Evolutionary conservation across 2,888 invertebrate species (phyloP), one percentile per base, ranked within the genome.

Genomic region (Perithous albicinctus): DNA sequence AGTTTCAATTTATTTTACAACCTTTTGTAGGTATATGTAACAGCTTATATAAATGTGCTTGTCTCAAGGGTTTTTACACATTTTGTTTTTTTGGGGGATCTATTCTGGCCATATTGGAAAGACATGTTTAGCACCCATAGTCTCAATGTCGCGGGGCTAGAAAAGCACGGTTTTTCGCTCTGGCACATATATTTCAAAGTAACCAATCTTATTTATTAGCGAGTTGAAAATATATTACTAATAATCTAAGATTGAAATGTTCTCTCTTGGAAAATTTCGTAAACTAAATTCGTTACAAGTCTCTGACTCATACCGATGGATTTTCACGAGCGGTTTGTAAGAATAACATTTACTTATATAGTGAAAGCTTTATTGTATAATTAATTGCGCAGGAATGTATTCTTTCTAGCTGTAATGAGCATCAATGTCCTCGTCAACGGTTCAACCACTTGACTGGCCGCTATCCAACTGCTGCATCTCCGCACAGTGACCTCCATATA

Each of bases 401-500:
- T 72, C 76, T 76, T 77, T 26, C 38, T 10, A 12, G n/a, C 1
- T 26, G 35, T 77, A 69, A 77, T 81, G 77, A 73, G 63, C 77
- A 69, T 77, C 67, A 81, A 81, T 74, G 76, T 77, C 63, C 79
- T 38, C 70, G 61, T 63, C 75, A 51, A 67, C 54, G 75, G 48
- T 46, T 74, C 69, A 54, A 56, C 63, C 73, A 35, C 70, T 63
- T 12, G 6, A 75, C 72, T 78, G 76, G 76, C 74, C 56, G 54
- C 78, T 70, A 80, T 80, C 73, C 83, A 82, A 82, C 80, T 80
- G 73, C 74, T 79, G 43, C 35, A 78, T 72, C 77, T 69, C 72
- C 48, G 69, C 72, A 32, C 15, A 66, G 63, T 77, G 73, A 67
- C 72, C 54, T 67, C 51, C n/a, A n/a, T 32, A 12, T 48, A 35